These are phyloP conservation scores for Urosaurus nigricauda DNA, from an alignment of 2,797 vertebrate species.

Conservation along the genomic window DNA sequence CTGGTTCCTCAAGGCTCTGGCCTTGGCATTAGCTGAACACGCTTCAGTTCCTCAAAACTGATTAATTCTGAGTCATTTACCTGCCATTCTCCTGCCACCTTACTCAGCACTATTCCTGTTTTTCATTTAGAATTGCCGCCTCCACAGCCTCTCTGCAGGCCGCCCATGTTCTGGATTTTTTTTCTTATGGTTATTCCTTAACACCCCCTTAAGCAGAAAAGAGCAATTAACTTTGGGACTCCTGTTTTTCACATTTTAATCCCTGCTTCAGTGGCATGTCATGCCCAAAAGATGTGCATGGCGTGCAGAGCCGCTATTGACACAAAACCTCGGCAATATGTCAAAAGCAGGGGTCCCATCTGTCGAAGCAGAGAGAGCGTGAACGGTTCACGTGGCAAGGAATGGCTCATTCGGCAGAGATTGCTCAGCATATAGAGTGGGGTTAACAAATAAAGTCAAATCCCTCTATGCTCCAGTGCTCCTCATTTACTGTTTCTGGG, in stretches of 20 bases:
- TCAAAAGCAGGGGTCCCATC: not conserved
- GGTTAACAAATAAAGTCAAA: not conserved
- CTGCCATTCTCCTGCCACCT: not conserved
- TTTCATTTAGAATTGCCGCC: not conserved
- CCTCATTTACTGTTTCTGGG: no score
- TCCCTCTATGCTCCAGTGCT: not conserved
- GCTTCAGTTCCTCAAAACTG: not conserved
- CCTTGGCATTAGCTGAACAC: not conserved
- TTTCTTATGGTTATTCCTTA: no score
- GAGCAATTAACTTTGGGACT: not conserved
- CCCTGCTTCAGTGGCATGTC: not conserved
- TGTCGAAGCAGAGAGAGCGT: not conserved
- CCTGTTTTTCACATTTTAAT: not conserved
- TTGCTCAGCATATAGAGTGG: no score
- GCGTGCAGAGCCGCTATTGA: not conserved
- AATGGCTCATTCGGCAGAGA: not conserved
- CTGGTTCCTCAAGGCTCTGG: not conserved
- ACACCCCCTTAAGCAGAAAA: not conserved
- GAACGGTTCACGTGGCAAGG: not conserved
- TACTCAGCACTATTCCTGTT: not conserved
- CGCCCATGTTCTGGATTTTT: not conserved
- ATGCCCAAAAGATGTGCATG: not conserved
- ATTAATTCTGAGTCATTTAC: not conserved
- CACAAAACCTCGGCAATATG: not conserved
- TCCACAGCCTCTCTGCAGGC: no score